A percentile compares a stretch with the other conserved stretches of the same genome.
Conservation (phyloP, 1,140 invertebrate genomes). For the Acyrthosiphon pisum region DNA sequence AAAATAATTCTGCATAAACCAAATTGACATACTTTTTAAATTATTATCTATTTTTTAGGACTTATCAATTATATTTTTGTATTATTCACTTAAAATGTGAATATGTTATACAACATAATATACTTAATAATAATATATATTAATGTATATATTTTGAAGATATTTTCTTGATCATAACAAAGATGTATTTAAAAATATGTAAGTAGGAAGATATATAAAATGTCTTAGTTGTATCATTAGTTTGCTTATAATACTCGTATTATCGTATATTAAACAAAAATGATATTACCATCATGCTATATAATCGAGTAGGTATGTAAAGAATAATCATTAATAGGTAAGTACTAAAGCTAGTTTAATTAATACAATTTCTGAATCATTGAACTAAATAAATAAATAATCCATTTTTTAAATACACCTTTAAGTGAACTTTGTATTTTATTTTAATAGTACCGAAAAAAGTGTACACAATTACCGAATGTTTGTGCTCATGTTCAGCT, state of each 20-base stretch:
- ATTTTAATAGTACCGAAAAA: neutral
- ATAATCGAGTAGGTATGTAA: neutral
- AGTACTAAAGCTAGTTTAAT: too few relatives aligned
- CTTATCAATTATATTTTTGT: neutral
- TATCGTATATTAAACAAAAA: too few relatives aligned
- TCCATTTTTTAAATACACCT: neutral
- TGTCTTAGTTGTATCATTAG: too few relatives aligned
- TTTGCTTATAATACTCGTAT: too few relatives aligned
- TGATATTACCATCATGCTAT: too few relatives aligned
- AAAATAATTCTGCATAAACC: neutral
- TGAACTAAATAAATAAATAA: neutral
- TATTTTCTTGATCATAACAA: neutral
- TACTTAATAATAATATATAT: too few relatives aligned
- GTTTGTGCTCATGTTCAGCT: neutral
- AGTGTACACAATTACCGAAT: neutral
- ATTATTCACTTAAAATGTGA: too few relatives aligned
- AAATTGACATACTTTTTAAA: neutral
- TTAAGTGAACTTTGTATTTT: neutral
- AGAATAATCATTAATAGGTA: too few relatives aligned
- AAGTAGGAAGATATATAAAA: too few relatives aligned
- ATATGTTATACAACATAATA: too few relatives aligned
- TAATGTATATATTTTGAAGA: too few relatives aligned
- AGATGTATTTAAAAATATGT: neutral
- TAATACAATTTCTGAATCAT: too few relatives aligned
- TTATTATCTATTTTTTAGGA: neutral